phyloP scores from a whole-genome alignment of 53 echinoderm and acorn worm species.

The Glandiceps talaboti region DNA sequence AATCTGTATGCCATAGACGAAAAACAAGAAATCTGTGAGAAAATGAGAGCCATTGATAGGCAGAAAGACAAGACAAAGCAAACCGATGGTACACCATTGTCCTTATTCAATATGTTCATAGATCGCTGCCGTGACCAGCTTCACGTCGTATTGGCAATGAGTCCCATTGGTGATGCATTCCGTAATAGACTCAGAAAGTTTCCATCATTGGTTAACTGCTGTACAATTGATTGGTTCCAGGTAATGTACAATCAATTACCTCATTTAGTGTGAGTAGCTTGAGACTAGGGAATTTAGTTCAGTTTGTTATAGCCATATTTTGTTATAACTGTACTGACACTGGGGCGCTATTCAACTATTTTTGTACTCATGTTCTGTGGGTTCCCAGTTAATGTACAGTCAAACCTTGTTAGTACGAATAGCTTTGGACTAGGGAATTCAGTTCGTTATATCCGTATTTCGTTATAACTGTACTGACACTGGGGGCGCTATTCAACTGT shows the following conservation, averaged over 20 bases:
- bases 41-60: slow-evolving; percentile 85
- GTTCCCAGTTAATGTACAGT: too few relatives aligned
- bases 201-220: slow-evolving; percentile 93
- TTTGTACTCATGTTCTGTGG: too few relatives aligned
- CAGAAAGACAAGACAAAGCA: slow-evolving; percentile 87
- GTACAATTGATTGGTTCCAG: slow-evolving; percentile 99
- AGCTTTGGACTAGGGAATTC: too few relatives aligned
- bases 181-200: slow-evolving; percentile 89
- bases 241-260: slow-evolving; percentile 15
- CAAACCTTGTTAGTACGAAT: too few relatives aligned
- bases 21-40: slow-evolving; percentile 89
- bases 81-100: slow-evolving; percentile 74
- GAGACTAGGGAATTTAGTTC: too few relatives aligned
- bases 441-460: too few relatives aligned
- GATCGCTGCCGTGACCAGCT: slow-evolving; percentile 84
- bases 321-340: too few relatives aligned
- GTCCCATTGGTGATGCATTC: slow-evolving; percentile 96
- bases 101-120: slow-evolving; percentile 94
- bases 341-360: too few relatives aligned
- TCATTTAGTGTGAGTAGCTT: too few relatives aligned
- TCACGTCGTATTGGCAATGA: slow-evolving; percentile 92
- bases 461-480: too few relatives aligned
- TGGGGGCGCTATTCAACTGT: too few relatives aligned
- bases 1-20: slow-evolving; percentile 89
- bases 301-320: too few relatives aligned